phyloP scores from a whole-genome alignment of 2,113 vertebrate species.

The Leptosomus discolor region DNA sequence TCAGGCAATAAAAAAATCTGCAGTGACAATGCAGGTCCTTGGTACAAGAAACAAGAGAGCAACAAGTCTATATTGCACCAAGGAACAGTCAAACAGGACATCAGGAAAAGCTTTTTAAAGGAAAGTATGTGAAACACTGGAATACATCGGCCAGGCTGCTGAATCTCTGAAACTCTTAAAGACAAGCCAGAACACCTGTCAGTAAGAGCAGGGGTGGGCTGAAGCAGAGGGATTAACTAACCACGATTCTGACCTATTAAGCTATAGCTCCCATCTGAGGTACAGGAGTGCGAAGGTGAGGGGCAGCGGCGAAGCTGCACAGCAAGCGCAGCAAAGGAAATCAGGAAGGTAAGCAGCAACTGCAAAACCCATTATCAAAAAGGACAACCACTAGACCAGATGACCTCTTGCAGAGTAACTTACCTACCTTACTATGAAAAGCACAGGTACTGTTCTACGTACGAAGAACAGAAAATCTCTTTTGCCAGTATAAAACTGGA shows the following conservation, averaged over 20 bases:
- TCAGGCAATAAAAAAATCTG: background rate
- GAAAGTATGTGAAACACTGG: background rate
- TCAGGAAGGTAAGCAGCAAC: background rate
- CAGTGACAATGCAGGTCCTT: background rate
- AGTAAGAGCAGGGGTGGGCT: background rate
- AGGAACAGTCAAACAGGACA: background rate
- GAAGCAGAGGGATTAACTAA: background rate
- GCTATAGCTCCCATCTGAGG: background rate
- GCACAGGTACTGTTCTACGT: accelerated
- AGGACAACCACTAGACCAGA: background rate
- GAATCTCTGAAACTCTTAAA: background rate
- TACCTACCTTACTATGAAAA: background rate
- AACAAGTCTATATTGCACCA: background rate
- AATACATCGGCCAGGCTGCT: background rate
- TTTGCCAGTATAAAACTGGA: background rate
- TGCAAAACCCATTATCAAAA: background rate
- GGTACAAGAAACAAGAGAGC: background rate
- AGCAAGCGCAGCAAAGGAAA: accelerated
- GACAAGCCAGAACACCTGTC: background rate
- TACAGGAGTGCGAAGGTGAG: background rate
- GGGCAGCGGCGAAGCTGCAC: background rate
- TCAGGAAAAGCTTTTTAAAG: background rate
- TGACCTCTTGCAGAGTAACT: background rate
- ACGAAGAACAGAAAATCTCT: background rate
- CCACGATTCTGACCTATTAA: background rate